Evolutionary conservation across 2,797 vertebrate genomes (phyloP).

Genomic region (Trematomus bernacchii): DNA sequence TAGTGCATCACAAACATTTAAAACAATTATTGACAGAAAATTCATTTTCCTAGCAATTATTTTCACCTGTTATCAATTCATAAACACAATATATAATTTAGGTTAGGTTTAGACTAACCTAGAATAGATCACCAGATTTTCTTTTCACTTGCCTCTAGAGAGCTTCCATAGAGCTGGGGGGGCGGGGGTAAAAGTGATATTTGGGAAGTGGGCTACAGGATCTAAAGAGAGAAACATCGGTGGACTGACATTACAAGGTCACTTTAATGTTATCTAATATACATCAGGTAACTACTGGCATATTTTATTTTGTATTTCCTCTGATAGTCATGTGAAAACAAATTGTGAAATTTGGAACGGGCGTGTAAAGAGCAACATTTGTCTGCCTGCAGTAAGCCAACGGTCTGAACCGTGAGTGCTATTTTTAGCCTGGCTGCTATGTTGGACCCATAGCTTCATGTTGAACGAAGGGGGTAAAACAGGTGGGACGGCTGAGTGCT

Average conservation of each 20-base stretch:
- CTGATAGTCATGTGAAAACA: background rate
- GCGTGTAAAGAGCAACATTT: background rate
- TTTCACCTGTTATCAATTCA: too few species aligned
- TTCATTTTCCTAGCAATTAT: too few species aligned
- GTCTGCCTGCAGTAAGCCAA: too few species aligned
- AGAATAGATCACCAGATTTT: too few species aligned
- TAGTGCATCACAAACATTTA: too few species aligned
- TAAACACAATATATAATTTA: too few species aligned
- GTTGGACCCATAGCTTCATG: slow-evolving; percentile 3
- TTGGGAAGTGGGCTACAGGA: background rate
- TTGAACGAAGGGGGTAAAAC: background rate
- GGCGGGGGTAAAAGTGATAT: background rate
- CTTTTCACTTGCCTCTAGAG: too few species aligned
- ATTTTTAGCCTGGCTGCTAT: slow-evolving; percentile 42
- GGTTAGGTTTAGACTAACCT: too few species aligned
- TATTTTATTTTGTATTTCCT: background rate
- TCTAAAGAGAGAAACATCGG: background rate
- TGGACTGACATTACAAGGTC: slow-evolving; percentile 25
- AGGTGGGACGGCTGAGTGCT: background rate
- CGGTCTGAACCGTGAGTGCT: slow-evolving; percentile 10
- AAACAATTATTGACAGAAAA: too few species aligned
- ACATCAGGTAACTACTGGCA: too few species aligned
- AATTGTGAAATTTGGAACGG: background rate
- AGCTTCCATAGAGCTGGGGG: too few species aligned
- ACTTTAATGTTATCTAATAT: background rate